Base-by-base conservation (phyloP, 2,888 invertebrate species). In the Dromius quadrimaculatus region DNA sequence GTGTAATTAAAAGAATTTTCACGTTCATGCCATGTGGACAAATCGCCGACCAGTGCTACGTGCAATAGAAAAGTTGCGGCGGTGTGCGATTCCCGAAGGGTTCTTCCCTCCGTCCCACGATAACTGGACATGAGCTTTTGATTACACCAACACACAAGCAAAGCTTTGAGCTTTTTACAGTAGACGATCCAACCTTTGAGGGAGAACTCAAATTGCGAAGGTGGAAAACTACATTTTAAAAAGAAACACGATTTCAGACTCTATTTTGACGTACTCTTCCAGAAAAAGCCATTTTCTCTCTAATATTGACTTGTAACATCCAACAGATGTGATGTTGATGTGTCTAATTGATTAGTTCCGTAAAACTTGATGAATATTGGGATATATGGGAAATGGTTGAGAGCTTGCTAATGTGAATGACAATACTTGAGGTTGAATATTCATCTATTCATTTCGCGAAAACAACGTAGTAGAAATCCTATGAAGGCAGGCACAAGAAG, bases 71-170 rank as follows among this genome's bases (percentile, higher is more conserved):
- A 66, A 66, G 66, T 57, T 66, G 50, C 36, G 47, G 28, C 34
- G 45, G 22, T 23, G 32, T 13, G 43, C 28, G 47, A 65, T 54
- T 54, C 66, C 66, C 66, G 41, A 66, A 57, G 66, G 65, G 65
- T 65, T 65, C 50, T 20, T 38, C 38, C 66, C 66, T 57, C 20
- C 22, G 20, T 23, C 45, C 8, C 11, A 41, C 66, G 66, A 66
- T 66, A 66, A 66, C 66, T 66, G 54, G 66, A 66, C 66, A 66
- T 57, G 66, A 66, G 66, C 66, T 66, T 66, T 66, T 66, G 66
- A 66, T 66, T 66, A 54, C 66, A 36, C 23, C 20, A 22, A 47
- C 54, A 41, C n/a, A n/a, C 65, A 19, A 11, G 32, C 61, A 61
- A 61, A 61, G 61, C 61, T 64, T 64, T 64, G 59, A 59, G 59